Base-by-base conservation (phyloP, 35 echinoderm and acorn worm genomes). In the Ophioderma brevispina region DNA sequence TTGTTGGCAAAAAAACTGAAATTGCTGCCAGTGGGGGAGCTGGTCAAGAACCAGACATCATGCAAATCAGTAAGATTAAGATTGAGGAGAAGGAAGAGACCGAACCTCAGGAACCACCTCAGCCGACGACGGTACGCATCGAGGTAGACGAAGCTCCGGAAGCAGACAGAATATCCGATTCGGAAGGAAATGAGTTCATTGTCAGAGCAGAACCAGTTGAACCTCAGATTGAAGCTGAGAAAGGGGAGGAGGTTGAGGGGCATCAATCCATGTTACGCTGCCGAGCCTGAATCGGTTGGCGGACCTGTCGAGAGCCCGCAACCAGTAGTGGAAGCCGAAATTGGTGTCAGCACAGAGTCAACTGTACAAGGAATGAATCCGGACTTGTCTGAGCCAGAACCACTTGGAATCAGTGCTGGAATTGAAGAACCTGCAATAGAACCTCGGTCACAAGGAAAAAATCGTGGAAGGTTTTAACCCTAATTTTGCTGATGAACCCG, bases 341-440 rank as follows among this genome's bases (percentile, higher is more conserved):
- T 96, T 40, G 79, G 91, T 40, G 78, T 88, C 33, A 92, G 87
- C 31, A 86, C 91, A 0, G 81, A 92, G 78, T 84, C 91, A 15
- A 92, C 91, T 40, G 94, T 96, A 18, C 94, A 96, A 38, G 94
- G 94, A 18, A 96, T 96, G 81, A 96, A 96, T 63, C 94, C 94
- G 13, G 94, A 96, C 43, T 56, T 93, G 82, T 64, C 89, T 42
- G 94, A 92, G 14, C 91, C 94, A 35, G 94, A 96, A 21, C 90
- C 91, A 32, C 84, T 96, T 14, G 94, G 82, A n/a, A 50, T 90
- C 19, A 77, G 81, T 18, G 89, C 80, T 17, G 80, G 79, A 37
- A 90, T 80, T 78, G 81, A 82, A 84, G 80, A 82, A 28, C 89
- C 38, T 21, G 76, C 55, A 84, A 90, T 81, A 5, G 59, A 70